These are phyloP conservation scores for Argya squamiceps DNA, from an alignment of 2,797 vertebrate genomes.

Conservation along the genomic window DNA sequence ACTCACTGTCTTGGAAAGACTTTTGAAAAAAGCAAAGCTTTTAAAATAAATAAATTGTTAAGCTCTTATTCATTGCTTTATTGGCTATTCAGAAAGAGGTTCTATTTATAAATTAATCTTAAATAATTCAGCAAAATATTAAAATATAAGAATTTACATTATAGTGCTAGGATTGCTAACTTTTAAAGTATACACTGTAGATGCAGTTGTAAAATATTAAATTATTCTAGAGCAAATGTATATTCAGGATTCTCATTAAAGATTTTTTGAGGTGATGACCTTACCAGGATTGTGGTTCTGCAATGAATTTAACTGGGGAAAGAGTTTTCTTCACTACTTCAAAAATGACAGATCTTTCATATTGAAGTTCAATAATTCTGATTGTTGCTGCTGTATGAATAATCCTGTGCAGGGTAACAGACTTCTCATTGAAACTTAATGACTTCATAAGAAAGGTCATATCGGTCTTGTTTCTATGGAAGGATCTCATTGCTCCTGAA, in stretches of 20 bases:
- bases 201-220: neutral
- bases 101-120: neutral
- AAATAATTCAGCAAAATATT: neutral
- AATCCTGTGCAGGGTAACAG: neutral
- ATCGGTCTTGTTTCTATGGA: neutral
- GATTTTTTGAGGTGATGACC: neutral
- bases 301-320: neutral
- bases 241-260: neutral
- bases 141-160: neutral
- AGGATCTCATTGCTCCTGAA: neutral
- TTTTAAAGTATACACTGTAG: neutral
- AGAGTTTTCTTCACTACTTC: neutral
- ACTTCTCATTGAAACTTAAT: neutral
- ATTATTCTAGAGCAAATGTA: neutral
- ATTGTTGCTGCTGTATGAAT: neutral
- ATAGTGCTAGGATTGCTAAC: neutral
- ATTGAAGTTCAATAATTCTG: neutral
- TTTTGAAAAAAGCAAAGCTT: neutral
- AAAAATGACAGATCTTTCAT: slow-evolving; percentile 21
- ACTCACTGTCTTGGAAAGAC: neutral
- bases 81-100: neutral
- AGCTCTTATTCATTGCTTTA: neutral
- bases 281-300: neutral
- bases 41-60: neutral
- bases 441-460: neutral